Base-by-base conservation (phyloP, 2,888 invertebrate species). In the Eustalomyia histrio region DNA sequence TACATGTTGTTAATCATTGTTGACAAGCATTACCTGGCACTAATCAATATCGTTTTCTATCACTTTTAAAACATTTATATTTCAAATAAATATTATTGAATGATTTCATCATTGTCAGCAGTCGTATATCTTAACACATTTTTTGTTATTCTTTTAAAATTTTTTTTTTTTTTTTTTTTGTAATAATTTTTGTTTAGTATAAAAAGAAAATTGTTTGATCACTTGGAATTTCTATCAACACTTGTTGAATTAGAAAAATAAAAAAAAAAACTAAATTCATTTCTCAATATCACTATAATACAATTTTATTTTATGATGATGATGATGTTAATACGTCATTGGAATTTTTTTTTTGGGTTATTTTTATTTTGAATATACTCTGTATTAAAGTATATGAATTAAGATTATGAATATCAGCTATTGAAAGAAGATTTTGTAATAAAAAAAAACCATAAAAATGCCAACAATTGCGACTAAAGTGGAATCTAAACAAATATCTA, bases 181-280 rank as follows among this genome's bases (percentile, higher is more conserved):
- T 10, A 55, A 2, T 17, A 7, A 8, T 7, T 39, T 12, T 21
- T 18, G 0, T n/a, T 21, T 17, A 16, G 18, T 61, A 57, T 57
- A 29, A 60, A 39, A 67, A 50, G 52, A 64, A 71, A 65, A 75
- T 39, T 39, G 53, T 76, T 69, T 82, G 65, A 82, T 76, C 76
- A 65, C 50, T 67, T 71, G 52, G 29, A 65, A 75, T 80, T 55
- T 68, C 75, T 50, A 67, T 83, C 68, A 72, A 71, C 82, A 79
- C 76, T 75, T 75, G 52, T 64, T 69, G 76, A 67, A 61, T 61
- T 53, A 65, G 29, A 52, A 75, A 67, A 12, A 67, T 53, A 35
- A 75, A 67, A n/a, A 61, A 53, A n/a, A n/a, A n/a, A n/a, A 65
- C 55, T 24, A 65, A 74, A 58, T 64, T 33, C 3, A 52, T 57